Conservation (phyloP, 2,797 vertebrate genomes). For the Phaenicophaeus curvirostris region DNA sequence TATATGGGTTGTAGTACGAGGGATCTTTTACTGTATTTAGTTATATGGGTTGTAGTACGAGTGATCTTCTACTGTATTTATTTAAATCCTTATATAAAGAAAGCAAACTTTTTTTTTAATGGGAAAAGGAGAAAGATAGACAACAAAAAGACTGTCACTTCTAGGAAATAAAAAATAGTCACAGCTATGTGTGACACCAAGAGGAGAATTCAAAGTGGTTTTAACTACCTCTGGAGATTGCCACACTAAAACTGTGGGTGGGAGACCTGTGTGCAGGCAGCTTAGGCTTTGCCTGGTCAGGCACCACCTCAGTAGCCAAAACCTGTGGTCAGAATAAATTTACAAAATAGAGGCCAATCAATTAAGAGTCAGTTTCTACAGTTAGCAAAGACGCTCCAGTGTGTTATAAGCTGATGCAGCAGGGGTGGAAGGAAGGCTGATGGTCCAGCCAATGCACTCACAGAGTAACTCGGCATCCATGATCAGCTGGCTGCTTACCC, state of each 20-base stretch:
- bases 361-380: not conserved
- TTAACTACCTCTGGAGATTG: not conserved
- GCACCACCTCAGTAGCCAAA: not conserved
- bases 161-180: not conserved
- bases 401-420: accelerated
- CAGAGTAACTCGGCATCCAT: not conserved
- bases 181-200: not conserved
- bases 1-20: not conserved
- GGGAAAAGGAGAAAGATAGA: not conserved
- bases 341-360: not conserved
- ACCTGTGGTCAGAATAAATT: not conserved
- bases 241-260: accelerated
- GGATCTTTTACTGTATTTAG: not conserved
- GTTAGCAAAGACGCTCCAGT: accelerated
- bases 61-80: not conserved
- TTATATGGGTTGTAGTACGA: not conserved
- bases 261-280: not conserved
- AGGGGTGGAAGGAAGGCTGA: not conserved
- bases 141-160: not conserved
- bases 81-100: not conserved
- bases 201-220: not conserved
- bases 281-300: accelerated
- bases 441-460: not conserved
- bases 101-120: not conserved
- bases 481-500: not conserved